Base-by-base conservation (phyloP, 2,888 invertebrate genomes). In the Polyommatus icarus region DNA sequence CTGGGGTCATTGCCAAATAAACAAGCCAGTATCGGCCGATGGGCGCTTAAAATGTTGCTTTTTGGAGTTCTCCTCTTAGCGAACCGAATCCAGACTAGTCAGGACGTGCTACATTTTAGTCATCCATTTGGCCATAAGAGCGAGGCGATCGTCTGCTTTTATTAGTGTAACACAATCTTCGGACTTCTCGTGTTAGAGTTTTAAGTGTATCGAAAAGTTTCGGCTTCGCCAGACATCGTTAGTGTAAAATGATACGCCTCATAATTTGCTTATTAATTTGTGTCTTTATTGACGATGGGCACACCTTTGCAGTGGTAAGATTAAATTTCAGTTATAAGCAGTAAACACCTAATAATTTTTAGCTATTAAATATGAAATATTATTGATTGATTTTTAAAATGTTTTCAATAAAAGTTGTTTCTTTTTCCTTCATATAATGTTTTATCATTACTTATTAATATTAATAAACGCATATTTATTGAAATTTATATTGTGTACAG, bases 1-100 rank as follows among this genome's bases (percentile, higher is more conserved):
- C 91, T 83, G 90, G 88, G 93, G 91, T 93, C 93, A 92, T 92
- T 93, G 93, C 92, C 93, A 90, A 93, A 93, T 91, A 89, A 83
- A 89, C 88, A 86, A 86, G 87, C 84, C 85, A 84, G 85, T 87
- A 88, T 85, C 88, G 88, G 87, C 89, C 86, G 83, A 80, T 86
- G 80, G 86, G 86, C 83, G 83, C 78, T 87, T 91, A 91, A 92
- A 86, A 90, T 88, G 89, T 82, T 85, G 90, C 91, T 87, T 80
- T 84, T 73, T 78, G 81, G 78, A 83, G 80, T 78, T 80, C 80
- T 80, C 78, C 80, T 67, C 75, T 75, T 77, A 76, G 73, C 71
- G 50, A 20, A 46, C 61, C 71, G 71, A 20, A 29, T 54, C 71
- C 12, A 32, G 54, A 40, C 76, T 81, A 78, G 82, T 82, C 79